Conservation (phyloP, 2,888 invertebrate species). For the Lochmaea crataegi region DNA sequence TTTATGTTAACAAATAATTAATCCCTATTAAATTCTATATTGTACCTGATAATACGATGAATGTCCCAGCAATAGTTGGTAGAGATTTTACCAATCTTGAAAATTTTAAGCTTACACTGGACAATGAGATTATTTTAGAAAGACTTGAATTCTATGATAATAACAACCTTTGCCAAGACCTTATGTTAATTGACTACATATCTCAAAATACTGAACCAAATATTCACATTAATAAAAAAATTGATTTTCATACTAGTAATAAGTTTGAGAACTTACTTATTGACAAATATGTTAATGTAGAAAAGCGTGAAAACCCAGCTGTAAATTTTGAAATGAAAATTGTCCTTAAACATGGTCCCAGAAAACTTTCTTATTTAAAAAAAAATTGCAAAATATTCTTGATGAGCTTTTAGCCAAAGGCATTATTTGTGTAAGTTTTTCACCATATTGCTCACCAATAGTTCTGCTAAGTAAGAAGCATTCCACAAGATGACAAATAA, state of each 20-base stretch:
- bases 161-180: neutral
- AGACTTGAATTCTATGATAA: neutral
- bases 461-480: conserved; percentile 32
- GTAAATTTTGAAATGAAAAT: conserved; percentile 15
- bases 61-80: neutral
- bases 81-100: conserved; percentile 3
- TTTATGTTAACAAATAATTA: neutral
- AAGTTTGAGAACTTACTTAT: conserved; percentile 7
- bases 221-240: neutral
- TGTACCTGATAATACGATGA: conserved; percentile 3
- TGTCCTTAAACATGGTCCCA: conserved; percentile 23
- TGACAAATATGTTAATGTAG: conserved; percentile 10
- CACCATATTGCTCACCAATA: conserved; percentile 29
- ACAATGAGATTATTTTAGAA: neutral
- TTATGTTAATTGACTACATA: neutral
- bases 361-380: conserved; percentile 36
- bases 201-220: neutral
- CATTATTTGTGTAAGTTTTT: conserved; percentile 28
- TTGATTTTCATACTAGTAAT: neutral
- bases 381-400: conserved; percentile 37
- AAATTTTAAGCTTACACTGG: neutral
- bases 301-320: conserved; percentile 2
- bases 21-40: neutral
- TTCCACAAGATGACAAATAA: conserved; percentile 44
- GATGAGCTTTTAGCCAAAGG: conserved; percentile 30